Base-by-base conservation (phyloP, 2,888 invertebrate genomes). In the Octodonta nipae region DNA sequence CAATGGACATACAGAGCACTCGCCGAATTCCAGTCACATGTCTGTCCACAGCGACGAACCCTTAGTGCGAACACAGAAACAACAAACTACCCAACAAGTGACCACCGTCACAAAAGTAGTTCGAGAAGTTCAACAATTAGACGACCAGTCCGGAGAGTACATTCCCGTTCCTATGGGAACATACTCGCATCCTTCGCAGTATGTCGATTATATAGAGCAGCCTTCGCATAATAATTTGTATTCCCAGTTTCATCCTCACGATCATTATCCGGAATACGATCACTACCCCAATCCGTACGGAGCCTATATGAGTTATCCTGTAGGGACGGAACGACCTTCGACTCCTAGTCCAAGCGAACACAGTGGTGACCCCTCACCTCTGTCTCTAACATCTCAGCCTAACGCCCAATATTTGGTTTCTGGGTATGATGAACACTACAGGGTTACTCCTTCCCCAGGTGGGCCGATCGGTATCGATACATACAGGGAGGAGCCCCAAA, bases 31-130 rank as follows among this genome's bases (percentile, higher is more conserved):
- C 25, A 64, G 64, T 49, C 64, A 60, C 44, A 61, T 65, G 56
- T 65, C 65, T 30, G 62, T 64, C 37, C 66, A 66, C 45, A 65
- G 66, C 50, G 66, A 66, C 38, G 66, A 66, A 42, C 65, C 65
- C 34, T 55, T 66, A 56, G 71, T 75, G 46, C 67, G 75, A 40
- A 70, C 72, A 37, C 73, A 74, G 52, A 75, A 75, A 52, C 74
- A 76, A 54, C 75, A 75, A 53, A 73, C 73, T 34, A 74, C 74
- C 28, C 76, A 77, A 56, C 64, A 78, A 70, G 75, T 78, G 51
- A 77, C 77, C 36, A 76, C 76, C 16, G 73, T 77, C 40, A 77
- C 76, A 34, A 77, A 78, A 61, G 43, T 77, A 28, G 73, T 76
- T 26, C 68, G 74, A 40, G 76, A 76, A 56, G 72, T 74, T 29